These are phyloP conservation scores for Megamerina dolium DNA, from an alignment of 2,888 invertebrate genomes.

Conservation along the genomic window DNA sequence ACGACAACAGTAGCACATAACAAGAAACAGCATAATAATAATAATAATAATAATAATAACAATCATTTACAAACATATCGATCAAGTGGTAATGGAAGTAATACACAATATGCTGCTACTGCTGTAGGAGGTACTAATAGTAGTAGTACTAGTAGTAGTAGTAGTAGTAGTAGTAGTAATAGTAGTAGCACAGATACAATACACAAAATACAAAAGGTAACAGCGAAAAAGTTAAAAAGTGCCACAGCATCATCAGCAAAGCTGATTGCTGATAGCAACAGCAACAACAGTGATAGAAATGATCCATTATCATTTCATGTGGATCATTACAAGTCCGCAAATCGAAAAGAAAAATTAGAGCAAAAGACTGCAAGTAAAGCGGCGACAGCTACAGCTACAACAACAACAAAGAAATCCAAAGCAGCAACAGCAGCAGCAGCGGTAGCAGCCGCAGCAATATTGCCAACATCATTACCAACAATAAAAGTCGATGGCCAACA, in stretches of 20 bases:
- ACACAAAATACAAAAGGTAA: too few species aligned
- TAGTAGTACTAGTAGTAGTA: slow-evolving; percentile 17
- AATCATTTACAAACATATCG: slow-evolving; percentile 34
- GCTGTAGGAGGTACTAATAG: slow-evolving; percentile 18
- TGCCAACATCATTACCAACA: slow-evolving; percentile 7
- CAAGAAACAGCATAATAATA: slow-evolving; percentile 26
- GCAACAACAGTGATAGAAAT: slow-evolving; percentile 30
- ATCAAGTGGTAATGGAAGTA: slow-evolving; percentile 21
- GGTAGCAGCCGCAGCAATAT: slow-evolving; percentile 29
- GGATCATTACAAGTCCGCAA: too few species aligned
- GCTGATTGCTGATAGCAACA: slow-evolving; percentile 25
- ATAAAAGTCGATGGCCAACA: slow-evolving; percentile 18
- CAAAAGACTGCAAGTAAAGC: too few species aligned
- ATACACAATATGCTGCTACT: background rate
- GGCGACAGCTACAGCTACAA: too few species aligned
- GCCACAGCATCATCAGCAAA: slow-evolving; percentile 24
- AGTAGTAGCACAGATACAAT: slow-evolving; percentile 19
- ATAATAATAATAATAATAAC: slow-evolving; percentile 16
- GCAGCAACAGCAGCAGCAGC: slow-evolving; percentile 29
- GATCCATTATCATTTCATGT: too few species aligned
- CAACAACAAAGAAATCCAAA: slow-evolving; percentile 21
- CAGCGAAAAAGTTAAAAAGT: too few species aligned
- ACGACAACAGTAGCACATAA: slow-evolving; percentile 25
- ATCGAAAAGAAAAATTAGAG: too few species aligned
- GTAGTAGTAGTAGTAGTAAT: slow-evolving; percentile 22